Base-by-base conservation (phyloP, 1,140 invertebrate genomes). In the Ptiloglossa arizonensis region DNA sequence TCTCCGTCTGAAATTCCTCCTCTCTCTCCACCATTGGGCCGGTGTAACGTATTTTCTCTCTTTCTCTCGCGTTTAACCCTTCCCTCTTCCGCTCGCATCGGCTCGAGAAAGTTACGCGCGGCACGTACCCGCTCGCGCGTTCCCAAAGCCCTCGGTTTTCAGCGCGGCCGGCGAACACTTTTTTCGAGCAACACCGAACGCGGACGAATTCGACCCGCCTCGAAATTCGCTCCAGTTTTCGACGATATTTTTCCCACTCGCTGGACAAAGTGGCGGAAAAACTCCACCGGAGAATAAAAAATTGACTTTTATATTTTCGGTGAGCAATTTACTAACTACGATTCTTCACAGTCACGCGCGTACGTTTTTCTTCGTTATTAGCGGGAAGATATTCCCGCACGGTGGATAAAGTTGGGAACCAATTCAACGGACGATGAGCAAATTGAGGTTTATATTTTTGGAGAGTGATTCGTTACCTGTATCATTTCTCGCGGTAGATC, bases 41-140 rank as follows among this genome's bases (percentile, higher is more conserved):
- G n/a, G 9, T 32, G 6, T 22, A 64, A 35, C 69, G 22, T 11
- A 27, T 32, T 67, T 32, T 59, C 29, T 56, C n/a, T 62, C 44
- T 0, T 27, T 68, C 15, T 35, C 54, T 67, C 54, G 2, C n/a
- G n/a, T 22, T 60, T n/a, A n/a, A n/a, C 52, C 32, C 35, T 44
- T 13, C 13, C 3, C 41, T 41, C 17, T 35, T 24, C 15, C 38
- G 38, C 22, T n/a, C 17, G 71, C 64, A 41, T 41, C 73, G 11
- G 66, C 29, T 13, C 64, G 54, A 24, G 44, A 69, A 70, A 62
- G 66, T 77, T 77, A 69, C 74, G 38, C n/a, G 27, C 54, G 15
- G 44, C 66, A 50, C 66, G 60, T 54, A 48, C 35, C 27, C 48
- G 32, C 22, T 38, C 46, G 27, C 50, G 48, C 56, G 44, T 62